phyloP scores from a whole-genome alignment of 1,140 invertebrate genomes.

The Drosophila grimshawi region DNA sequence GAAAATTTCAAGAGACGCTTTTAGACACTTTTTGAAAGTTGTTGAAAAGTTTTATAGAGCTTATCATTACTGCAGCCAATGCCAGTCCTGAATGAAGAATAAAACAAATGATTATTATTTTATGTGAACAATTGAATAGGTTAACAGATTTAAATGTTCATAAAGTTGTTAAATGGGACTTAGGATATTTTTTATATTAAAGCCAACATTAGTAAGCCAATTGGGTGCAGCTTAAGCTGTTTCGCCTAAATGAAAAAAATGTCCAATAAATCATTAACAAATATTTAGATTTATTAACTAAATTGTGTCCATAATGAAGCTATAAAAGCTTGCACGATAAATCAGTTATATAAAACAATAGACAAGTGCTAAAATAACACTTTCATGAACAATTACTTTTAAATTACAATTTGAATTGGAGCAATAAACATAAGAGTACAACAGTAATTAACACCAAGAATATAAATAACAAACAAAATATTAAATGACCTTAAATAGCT shows the following conservation, averaged over 20 bases:
- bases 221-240: conserved; percentile 29
- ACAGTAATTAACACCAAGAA: neutral
- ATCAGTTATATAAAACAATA: too few relatives aligned
- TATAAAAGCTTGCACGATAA: neutral
- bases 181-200: conserved; percentile 19
- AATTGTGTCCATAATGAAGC: neutral
- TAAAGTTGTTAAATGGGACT: too few relatives aligned
- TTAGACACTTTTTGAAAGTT: conserved; percentile 19
- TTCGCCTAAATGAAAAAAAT: neutral
- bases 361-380: too few relatives aligned
- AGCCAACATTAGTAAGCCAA: conserved; percentile 15
- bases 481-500: conserved; percentile 19
- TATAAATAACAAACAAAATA: too few relatives aligned
- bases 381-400: too few relatives aligned
- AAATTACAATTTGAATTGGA: too few relatives aligned
- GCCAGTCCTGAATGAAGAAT: neutral
- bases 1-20: conserved; percentile 21
- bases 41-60: conserved; percentile 40
- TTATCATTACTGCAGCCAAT: neutral
- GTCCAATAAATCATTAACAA: too few relatives aligned
- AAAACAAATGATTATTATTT: conserved; percentile 20
- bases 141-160: conserved; percentile 33
- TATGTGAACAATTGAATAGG: conserved; percentile 39
- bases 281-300: neutral
- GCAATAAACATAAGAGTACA: too few relatives aligned